Base-by-base conservation (phyloP, 2,113 vertebrate genomes). In the Pollimyrus isidori region DNA sequence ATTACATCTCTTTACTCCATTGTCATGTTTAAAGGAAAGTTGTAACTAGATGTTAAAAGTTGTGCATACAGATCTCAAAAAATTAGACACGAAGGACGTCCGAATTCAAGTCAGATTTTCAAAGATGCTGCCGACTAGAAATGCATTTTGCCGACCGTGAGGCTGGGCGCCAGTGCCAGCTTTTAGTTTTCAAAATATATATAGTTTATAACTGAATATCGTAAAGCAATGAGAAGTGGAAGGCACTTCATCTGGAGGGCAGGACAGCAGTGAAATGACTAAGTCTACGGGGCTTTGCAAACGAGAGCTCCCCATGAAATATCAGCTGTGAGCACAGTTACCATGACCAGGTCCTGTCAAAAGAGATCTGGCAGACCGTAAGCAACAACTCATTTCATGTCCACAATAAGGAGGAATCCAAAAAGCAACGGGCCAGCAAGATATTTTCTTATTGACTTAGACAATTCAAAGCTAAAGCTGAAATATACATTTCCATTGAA, bases 251-350 rank as follows among this genome's bases (percentile, higher is more conserved):
- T 48, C 39, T 5, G 17, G 35, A 62, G 80, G 49, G 13, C 88
- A 84, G 52, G 30, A 1, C 76, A 83, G 21, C 10, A 80, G 30
- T 52, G 30, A 13, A 58, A 85, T 89, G 30, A 10, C n/a, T 6
- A 52, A 3, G 19, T n/a, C 7, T 39, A 46, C 1, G 3, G 21
- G 39, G 19, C 76, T 11, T 46, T 56, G 30, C 19, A 26, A 84
- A 89, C 48, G 19, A 48, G 84, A 83, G 76, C 35, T 19, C 69
- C 35, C 87, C 49, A 62, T 46, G 10, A 11, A 89, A 82, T 80
- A 30, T 53, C 88, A 42, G 50, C 73, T 82, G 30, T 1, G 49
- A 83, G 83, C 76, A 89, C 88, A 82, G 83, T 53, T 76, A 82
- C 30, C 21, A 35, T 15, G 7, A 21, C 4, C 30, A 56, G 30